Conservation (phyloP, 2,113 vertebrate genomes). For the Proterorhinus semilunaris region DNA sequence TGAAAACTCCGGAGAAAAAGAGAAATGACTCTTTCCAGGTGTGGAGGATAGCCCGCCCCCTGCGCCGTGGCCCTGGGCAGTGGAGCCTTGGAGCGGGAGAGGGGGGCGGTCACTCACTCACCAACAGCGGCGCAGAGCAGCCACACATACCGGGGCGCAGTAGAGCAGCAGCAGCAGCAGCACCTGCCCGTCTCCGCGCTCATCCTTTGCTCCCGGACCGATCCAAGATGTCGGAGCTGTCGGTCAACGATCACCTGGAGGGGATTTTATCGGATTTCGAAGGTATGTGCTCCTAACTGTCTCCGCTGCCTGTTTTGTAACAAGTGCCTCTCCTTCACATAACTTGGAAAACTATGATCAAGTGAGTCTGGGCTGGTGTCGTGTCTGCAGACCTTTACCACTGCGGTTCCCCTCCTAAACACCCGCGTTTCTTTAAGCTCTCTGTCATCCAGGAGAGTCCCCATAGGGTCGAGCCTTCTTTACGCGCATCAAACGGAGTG, state of each 20-base stretch:
- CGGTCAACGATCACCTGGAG: slow-evolving; percentile 83
- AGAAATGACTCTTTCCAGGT: slow-evolving; percentile 48
- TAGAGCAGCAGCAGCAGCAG: neutral
- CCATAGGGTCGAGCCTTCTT: too few species aligned
- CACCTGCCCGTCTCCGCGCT: neutral
- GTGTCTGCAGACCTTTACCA: too few species aligned
- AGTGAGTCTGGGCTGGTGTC: too few species aligned
- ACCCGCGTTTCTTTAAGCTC: too few species aligned
- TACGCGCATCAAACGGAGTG: too few species aligned
- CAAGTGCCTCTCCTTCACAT: too few species aligned
- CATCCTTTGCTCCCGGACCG: slow-evolving; percentile 1
- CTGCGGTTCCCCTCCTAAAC: too few species aligned
- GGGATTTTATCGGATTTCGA: slow-evolving; percentile 85
- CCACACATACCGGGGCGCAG: neutral
- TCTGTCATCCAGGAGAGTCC: too few species aligned
- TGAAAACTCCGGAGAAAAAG: neutral
- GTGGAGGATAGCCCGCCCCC: slow-evolving; percentile 8
- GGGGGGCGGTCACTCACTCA: slow-evolving; percentile 18
- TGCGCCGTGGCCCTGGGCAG: neutral
- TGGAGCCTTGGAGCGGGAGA: neutral
- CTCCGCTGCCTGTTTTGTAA: too few species aligned
- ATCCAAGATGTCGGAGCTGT: slow-evolving; percentile 78
- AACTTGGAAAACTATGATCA: too few species aligned
- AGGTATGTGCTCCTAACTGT: slow-evolving; percentile 66
- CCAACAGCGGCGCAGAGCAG: neutral